These are phyloP conservation scores for Cantharis rustica DNA, from an alignment of 2,888 invertebrate genomes.

Conservation along the genomic window DNA sequence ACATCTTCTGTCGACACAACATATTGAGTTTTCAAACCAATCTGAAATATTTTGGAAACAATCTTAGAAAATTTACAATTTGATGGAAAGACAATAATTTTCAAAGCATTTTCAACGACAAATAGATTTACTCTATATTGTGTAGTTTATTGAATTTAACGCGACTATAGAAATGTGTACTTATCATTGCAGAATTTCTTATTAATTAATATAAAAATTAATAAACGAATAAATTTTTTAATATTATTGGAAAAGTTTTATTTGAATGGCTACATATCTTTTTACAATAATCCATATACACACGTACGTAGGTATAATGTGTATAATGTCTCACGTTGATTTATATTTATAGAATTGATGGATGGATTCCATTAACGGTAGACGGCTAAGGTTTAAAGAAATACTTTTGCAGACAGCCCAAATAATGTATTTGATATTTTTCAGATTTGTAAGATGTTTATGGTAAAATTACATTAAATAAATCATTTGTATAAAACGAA, in stretches of 20 bases:
- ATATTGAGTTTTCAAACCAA: slow-evolving; percentile 20
- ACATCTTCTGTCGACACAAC: slow-evolving; percentile 14
- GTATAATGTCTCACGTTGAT: slow-evolving; percentile 40
- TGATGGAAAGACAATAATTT: slow-evolving; percentile 23
- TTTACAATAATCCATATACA: neutral
- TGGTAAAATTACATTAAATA: neutral
- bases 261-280: neutral
- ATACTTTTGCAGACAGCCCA: slow-evolving; percentile 38
- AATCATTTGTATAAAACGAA: neutral
- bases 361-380: slow-evolving; percentile 42
- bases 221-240: neutral
- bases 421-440: slow-evolving; percentile 36
- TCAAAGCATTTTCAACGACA: slow-evolving; percentile 9
- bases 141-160: slow-evolving; percentile 2
- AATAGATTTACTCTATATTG: slow-evolving; percentile 11
- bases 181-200: neutral
- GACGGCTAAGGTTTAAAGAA: slow-evolving; percentile 39
- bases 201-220: neutral
- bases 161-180: slow-evolving; percentile 2
- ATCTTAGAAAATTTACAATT: slow-evolving; percentile 21
- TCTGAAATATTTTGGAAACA: slow-evolving; percentile 16
- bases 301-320: slow-evolving; percentile 3
- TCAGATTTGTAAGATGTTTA: neutral
- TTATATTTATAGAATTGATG: slow-evolving; percentile 42
- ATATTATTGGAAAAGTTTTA: neutral